phyloP scores from a whole-genome alignment of 2,888 invertebrate genomes.

The Campoletis raptor region DNA sequence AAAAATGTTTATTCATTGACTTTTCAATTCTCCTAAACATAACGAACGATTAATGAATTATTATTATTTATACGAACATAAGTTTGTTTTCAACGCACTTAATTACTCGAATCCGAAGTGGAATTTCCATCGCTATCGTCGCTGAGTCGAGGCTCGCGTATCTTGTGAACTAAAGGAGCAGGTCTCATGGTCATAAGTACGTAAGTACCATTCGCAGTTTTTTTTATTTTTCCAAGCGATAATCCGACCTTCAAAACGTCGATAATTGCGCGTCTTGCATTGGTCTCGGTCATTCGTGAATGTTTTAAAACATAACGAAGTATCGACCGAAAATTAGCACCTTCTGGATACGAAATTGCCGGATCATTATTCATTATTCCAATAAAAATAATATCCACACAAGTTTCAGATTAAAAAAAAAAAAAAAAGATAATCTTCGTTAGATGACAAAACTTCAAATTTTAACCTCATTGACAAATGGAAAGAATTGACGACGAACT shows the following conservation, averaged over 20 bases:
- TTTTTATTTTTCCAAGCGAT: constrained; percentile 77
- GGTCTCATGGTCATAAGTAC: constrained; percentile 71
- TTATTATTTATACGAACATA: neutral
- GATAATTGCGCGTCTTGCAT: constrained; percentile 76
- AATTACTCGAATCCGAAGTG: constrained; percentile 61
- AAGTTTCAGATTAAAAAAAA: neutral
- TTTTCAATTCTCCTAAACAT: neutral
- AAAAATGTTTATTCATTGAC: neutral
- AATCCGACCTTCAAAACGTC: constrained; percentile 79
- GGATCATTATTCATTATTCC: constrained; percentile 32
- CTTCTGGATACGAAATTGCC: constrained; percentile 62
- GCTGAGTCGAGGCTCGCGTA: constrained; percentile 76
- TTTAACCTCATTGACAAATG: neutral
- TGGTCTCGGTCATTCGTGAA: constrained; percentile 74
- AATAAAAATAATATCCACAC: neutral
- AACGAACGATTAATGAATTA: neutral
- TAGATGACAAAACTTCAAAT: neutral
- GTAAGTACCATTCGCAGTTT: constrained; percentile 75
- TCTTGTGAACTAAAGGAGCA: constrained; percentile 69
- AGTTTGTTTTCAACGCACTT: neutral
- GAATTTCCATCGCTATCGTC: constrained; percentile 74
- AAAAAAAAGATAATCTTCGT: neutral
- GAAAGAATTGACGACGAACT: neutral
- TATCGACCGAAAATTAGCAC: constrained; percentile 78
- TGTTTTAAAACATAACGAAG: constrained; percentile 79